These are phyloP conservation scores for Zoanthus gigantus DNA, from an alignment of 92 coral and sea anemone genomes.

Conservation along the genomic window DNA sequence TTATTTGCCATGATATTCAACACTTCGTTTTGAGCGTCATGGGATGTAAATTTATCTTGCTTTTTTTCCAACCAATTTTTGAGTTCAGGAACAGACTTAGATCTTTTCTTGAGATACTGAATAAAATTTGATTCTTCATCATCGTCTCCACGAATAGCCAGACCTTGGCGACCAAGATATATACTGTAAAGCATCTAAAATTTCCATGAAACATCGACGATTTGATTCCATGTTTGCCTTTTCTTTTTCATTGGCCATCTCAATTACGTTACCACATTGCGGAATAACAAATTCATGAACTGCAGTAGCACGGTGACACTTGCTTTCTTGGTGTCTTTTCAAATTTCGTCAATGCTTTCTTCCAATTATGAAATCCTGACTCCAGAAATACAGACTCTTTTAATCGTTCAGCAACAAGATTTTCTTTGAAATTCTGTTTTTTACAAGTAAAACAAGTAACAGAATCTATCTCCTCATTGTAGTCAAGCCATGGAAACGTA, in stretches of 20 bases:
- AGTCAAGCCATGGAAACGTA: constrained; percentile 17
- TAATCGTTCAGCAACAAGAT: constrained; percentile 4
- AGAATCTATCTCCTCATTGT: constrained; percentile 11
- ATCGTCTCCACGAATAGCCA: constrained; percentile 41
- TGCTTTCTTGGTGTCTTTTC: constrained; percentile 23
- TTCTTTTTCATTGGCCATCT: constrained; percentile 13
- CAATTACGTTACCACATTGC: constrained; percentile 13
- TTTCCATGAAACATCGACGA: constrained; percentile 19
- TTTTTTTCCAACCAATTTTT: constrained; percentile 31
- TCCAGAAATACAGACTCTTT: constrained; percentile 16
- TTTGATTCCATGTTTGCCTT: constrained; percentile 15
- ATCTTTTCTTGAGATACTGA: constrained; percentile 31
- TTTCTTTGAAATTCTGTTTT: constrained; percentile 19
- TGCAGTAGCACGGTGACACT: constrained; percentile 9
- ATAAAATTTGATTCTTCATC: constrained; percentile 48
- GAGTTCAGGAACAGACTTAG: constrained; percentile 15
- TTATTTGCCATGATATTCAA: constrained; percentile 43
- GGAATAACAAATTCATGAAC: constrained; percentile 6
- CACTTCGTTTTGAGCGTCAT: constrained; percentile 47
- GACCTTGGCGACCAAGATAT: constrained; percentile 33
- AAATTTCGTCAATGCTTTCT: constrained; percentile 11
- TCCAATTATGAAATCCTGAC: constrained; percentile 19
- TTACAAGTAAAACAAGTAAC: constrained; percentile 10
- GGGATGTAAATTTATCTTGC: constrained; percentile 33
- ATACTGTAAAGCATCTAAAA: constrained; percentile 19